These are phyloP conservation scores for Hirtodrosophila histrioides DNA, from an alignment of 2,888 invertebrate genomes.

Conservation along the genomic window DNA sequence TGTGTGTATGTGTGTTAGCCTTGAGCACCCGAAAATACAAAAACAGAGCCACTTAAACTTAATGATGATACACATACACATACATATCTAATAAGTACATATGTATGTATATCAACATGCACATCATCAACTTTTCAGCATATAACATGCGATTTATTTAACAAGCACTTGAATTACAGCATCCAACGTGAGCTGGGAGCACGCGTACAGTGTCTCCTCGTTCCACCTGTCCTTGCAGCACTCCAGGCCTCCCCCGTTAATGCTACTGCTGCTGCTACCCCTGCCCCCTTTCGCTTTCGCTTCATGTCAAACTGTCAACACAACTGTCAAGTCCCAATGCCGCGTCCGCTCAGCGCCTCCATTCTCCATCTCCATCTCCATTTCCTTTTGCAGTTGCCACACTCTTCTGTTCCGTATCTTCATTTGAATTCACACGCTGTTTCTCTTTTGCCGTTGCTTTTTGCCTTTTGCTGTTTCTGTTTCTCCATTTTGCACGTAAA, in stretches of 20 bases:
- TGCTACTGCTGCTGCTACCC: constrained; percentile 5
- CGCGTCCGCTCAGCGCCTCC: constrained; percentile 18
- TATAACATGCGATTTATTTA: constrained; percentile 59
- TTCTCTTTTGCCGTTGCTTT: constrained; percentile 11
- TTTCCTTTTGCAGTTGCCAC: background rate
- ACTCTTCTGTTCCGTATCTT: constrained; percentile 31
- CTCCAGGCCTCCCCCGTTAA: background rate
- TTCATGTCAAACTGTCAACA: constrained; percentile 57
- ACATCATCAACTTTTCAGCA: constrained; percentile 53
- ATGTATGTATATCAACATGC: constrained; percentile 15
- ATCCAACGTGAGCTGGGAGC: constrained; percentile 29
- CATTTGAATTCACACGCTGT: constrained; percentile 55
- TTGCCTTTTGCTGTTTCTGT: constrained; percentile 17
- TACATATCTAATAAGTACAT: constrained; percentile 1
- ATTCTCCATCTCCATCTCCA: background rate
- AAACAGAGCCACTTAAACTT: constrained; percentile 10
- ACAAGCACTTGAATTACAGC: constrained; percentile 57
- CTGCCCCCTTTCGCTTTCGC: constrained; percentile 9
- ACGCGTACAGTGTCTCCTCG: constrained; percentile 6
- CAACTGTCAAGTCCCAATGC: constrained; percentile 57
- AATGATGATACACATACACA: constrained; percentile 23
- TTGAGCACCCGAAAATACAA: constrained; percentile 17
- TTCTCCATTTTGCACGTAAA: constrained; percentile 49
- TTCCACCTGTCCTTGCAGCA: background rate
- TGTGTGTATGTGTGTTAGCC: background rate